Evolutionary conservation across 2,113 vertebrate species (phyloP).

Genomic region (Pungitius pungitius): DNA sequence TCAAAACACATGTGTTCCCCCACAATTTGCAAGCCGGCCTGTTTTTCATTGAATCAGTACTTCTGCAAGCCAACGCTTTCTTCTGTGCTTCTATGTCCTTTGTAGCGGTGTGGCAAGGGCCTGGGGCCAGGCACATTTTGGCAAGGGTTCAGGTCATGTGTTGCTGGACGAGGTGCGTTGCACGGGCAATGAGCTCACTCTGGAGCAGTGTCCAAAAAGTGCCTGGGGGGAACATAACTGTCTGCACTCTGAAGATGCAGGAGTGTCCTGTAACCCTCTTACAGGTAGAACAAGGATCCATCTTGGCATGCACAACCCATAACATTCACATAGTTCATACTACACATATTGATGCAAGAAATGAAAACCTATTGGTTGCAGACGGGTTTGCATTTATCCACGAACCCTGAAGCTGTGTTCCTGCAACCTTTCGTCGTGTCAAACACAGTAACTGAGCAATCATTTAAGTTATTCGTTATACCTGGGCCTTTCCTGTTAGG

Average conservation of each 20-base stretch:
- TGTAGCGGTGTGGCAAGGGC: slow-evolving; percentile 89
- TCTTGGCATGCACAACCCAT: background rate
- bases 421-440: background rate
- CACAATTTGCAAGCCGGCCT: slow-evolving; percentile 18
- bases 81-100: slow-evolving; percentile 20
- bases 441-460: background rate
- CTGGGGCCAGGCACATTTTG: slow-evolving; percentile 88
- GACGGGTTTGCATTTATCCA: background rate
- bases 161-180: slow-evolving; percentile 93
- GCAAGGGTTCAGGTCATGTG: slow-evolving; percentile 86
- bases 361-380: background rate
- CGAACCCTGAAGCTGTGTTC: background rate
- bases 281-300: slow-evolving; percentile 80
- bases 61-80: slow-evolving; percentile 9
- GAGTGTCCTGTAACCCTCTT: slow-evolving; percentile 89
- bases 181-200: slow-evolving; percentile 92
- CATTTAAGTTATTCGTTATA: background rate
- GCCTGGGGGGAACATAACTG: slow-evolving; percentile 95
- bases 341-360: background rate
- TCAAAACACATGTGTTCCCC: background rate
- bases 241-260: slow-evolving; percentile 93
- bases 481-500: background rate
- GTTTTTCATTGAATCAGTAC: slow-evolving; percentile 6
- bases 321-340: background rate
- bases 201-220: slow-evolving; percentile 92